Conservation (phyloP, 1,140 invertebrate genomes). For the Pectinophora gossypiella region DNA sequence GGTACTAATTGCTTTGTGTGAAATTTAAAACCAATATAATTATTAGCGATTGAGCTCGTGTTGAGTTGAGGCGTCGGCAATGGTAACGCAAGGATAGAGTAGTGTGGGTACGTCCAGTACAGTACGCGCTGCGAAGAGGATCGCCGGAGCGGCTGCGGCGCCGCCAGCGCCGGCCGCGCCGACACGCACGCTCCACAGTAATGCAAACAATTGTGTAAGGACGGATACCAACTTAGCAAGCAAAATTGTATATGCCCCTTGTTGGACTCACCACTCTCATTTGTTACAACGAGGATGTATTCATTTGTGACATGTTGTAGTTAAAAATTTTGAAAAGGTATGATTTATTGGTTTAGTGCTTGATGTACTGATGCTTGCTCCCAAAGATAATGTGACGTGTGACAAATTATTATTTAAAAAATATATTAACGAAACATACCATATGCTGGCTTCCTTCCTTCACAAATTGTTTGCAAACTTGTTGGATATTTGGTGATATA, state of each 20-base stretch:
- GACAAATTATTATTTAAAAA: constrained; percentile 43
- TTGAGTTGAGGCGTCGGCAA: constrained; percentile 11
- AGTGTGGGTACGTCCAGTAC: constrained; percentile 27
- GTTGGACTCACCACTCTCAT: constrained; percentile 25
- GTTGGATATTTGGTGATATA: constrained; percentile 12
- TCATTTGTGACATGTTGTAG: constrained; percentile 68
- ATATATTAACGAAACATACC: constrained; percentile 44
- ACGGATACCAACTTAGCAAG: constrained; percentile 69
- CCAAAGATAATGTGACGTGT: constrained; percentile 38
- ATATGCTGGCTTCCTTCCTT: constrained; percentile 87
- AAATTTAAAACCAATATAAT: constrained; percentile 29
- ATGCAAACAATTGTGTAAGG: constrained; percentile 77
- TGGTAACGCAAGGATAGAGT: constrained; percentile 17
- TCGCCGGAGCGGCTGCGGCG: constrained; percentile 17
- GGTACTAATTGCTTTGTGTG: constrained; percentile 63
- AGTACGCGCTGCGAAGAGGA: constrained; percentile 20
- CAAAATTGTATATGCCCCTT: constrained; percentile 37
- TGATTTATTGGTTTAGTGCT: constrained; percentile 67
- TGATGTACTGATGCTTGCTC: constrained; percentile 58
- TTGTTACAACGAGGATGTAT: constrained; percentile 45
- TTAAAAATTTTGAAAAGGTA: constrained; percentile 72
- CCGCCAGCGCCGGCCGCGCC: constrained; percentile 16
- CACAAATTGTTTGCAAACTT: constrained; percentile 90
- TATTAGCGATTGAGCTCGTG: constrained; percentile 25
- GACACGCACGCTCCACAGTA: constrained; percentile 23